Conservation (phyloP, 1,140 invertebrate genomes). For the Parapsyche elsis region DNA sequence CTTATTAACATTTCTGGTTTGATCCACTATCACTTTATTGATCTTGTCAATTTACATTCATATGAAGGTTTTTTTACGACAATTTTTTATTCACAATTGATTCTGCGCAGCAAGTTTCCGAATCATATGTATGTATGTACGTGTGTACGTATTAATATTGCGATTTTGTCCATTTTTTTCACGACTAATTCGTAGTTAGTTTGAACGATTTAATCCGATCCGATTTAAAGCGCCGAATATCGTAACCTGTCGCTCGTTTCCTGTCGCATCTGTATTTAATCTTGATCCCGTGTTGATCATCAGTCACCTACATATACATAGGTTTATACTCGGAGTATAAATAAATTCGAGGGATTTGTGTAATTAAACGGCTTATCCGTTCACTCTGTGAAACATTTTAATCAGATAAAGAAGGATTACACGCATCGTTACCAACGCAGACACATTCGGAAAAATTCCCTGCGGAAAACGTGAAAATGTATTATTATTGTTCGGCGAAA, state of each 20-base stretch:
- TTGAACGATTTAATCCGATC: neutral
- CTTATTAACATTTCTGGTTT: neutral
- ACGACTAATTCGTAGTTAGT: neutral
- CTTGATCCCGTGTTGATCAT: neutral
- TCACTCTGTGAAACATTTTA: conserved; percentile 25
- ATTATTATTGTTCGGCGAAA: too few species aligned
- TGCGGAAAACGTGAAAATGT: neutral
- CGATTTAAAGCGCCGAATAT: neutral
- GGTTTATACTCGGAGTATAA: neutral
- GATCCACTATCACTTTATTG: neutral
- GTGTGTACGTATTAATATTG: too few species aligned
- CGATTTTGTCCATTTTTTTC: neutral
- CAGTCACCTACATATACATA: neutral
- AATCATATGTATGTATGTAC: too few species aligned
- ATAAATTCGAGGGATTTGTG: conserved; percentile 10
- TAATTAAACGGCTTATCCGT: conserved; percentile 25
- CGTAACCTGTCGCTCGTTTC: neutral
- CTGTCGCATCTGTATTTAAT: neutral
- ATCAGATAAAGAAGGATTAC: conserved; percentile 27
- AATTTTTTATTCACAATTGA: too few species aligned
- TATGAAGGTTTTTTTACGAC: neutral
- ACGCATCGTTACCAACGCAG: neutral
- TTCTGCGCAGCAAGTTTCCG: too few species aligned
- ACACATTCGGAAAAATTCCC: neutral
- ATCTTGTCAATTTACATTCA: neutral